Base-by-base conservation (phyloP, 2,888 invertebrate genomes). In the Anticlea derivata region DNA sequence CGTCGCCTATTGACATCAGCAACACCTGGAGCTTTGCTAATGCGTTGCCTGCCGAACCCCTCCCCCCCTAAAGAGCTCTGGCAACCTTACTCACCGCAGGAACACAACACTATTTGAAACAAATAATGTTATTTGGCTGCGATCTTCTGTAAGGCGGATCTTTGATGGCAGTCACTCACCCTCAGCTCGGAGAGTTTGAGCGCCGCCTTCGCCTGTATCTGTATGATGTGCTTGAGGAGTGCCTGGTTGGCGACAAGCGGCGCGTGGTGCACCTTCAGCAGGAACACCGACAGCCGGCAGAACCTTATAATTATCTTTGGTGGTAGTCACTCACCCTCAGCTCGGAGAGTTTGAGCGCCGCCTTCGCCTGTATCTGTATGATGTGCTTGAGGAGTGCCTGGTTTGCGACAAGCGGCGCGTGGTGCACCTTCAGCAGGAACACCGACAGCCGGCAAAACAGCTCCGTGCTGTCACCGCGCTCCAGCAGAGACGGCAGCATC, bases 351-450 rank as follows among this genome's bases (percentile, higher is more conserved):
- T 92, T 88, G 63, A 92, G 71, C 23, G 85, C 72, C 0, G 94
- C 92, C 49, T 93, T 86, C 10, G 92, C 91, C 69, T 93, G 92
- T 61, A 96, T 90, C 73, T 92, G 92, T 68, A 93, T 93, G 50
- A 96, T 76, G 33, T 93, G 90, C 24, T 94, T 92, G 53, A 96
- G 81, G 54, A 97, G 86, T 27, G 93, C 91, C 30, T 93, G 92
- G 75, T 94, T 95, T 5, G 95, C 93, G 0, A 94, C 92, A 23
- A 98, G 94, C 57, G 97, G 96, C 46, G 94, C 93, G 79, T 95
- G 94, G 78, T 97, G 96, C 12, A 96, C 92, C 71, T 92, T 92
- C 56, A 96, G 83, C 13, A 97, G 86, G 78, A 97, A 97, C 58
- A 97, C 83, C 1, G 96, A 92, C 27, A 96, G 92, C 61, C 96